Evolutionary conservation across 2,888 invertebrate genomes (phyloP).

Genomic region (Apamea monoglypha): DNA sequence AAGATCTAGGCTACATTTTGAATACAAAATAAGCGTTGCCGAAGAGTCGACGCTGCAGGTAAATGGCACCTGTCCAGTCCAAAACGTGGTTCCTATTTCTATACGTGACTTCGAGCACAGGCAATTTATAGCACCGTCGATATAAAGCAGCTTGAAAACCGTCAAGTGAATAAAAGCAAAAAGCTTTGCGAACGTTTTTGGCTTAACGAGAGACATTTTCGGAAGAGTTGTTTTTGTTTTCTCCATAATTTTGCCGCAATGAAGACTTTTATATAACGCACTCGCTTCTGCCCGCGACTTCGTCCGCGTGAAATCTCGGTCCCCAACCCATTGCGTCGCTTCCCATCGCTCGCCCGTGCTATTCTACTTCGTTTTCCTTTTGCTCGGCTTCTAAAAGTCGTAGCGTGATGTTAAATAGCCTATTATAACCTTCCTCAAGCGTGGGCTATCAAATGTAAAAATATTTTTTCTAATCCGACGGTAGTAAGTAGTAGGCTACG

Average conservation of each 20-base stretch:
- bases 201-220: not conserved
- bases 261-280: not conserved
- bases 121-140: constrained; percentile 36
- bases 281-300: not conserved
- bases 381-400: not conserved
- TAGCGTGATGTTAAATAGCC: not conserved
- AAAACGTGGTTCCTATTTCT: constrained; percentile 47
- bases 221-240: not conserved
- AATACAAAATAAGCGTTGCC: constrained; percentile 32
- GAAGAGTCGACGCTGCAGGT: constrained; percentile 13
- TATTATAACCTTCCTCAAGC: not conserved
- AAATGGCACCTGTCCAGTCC: constrained; percentile 46
- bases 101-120: constrained; percentile 39
- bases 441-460: too few relatives aligned
- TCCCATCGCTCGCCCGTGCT: not conserved
- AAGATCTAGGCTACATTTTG: constrained; percentile 28
- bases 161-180: constrained; percentile 12
- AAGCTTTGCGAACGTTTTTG: constrained; percentile 20
- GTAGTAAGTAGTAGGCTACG: too few relatives aligned
- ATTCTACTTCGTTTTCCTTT: not conserved
- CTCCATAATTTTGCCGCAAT: not conserved
- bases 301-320: not conserved
- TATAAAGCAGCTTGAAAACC: constrained; percentile 24
- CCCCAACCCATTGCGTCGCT: not conserved
- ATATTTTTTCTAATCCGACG: too few relatives aligned